Percentiles rank a stretch among this genome's conserved stretches.
phyloP scores from a whole-genome alignment of 2,888 invertebrate species.

The Drosophila picticornis region DNA sequence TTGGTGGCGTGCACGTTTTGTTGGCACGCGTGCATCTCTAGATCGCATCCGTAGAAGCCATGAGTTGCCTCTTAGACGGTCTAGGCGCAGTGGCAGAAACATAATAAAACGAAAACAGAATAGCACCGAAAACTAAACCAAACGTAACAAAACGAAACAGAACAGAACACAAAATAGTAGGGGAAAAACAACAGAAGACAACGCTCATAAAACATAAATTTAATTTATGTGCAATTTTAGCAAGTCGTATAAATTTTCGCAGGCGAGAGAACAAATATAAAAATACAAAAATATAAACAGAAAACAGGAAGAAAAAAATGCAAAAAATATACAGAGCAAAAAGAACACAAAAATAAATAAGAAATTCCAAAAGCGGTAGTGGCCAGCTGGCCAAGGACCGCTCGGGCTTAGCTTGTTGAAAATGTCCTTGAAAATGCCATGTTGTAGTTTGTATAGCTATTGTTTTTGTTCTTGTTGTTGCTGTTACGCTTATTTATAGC shows the following conservation, averaged over 20 bases:
- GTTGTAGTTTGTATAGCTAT: slow-evolving; percentile 38
- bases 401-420: slow-evolving; percentile 45
- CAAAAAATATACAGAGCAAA: not conserved
- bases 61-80: not conserved
- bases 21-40: slow-evolving; percentile 25
- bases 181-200: slow-evolving; percentile 65
- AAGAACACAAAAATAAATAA: slow-evolving; percentile 46
- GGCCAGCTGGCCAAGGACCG: slow-evolving; percentile 64
- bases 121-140: slow-evolving; percentile 34
- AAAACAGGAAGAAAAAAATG: slow-evolving; percentile 7
- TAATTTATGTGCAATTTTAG: slow-evolving; percentile 82
- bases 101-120: slow-evolving; percentile 6
- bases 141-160: slow-evolving; percentile 37
- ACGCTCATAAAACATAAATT: slow-evolving; percentile 81
- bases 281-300: slow-evolving; percentile 15
- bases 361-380: slow-evolving; percentile 53
- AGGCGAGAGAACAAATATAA: slow-evolving; percentile 53
- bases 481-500: slow-evolving; percentile 66
- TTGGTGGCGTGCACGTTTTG: not conserved
- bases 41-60: not conserved
- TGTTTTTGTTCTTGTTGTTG: slow-evolving; percentile 38
- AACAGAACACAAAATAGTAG: slow-evolving; percentile 29
- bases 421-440: slow-evolving; percentile 75
- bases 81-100: slow-evolving; percentile 12
- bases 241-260: slow-evolving; percentile 78